phyloP scores from a whole-genome alignment of 1,140 invertebrate species.

The Cydia fagiglandana region DNA sequence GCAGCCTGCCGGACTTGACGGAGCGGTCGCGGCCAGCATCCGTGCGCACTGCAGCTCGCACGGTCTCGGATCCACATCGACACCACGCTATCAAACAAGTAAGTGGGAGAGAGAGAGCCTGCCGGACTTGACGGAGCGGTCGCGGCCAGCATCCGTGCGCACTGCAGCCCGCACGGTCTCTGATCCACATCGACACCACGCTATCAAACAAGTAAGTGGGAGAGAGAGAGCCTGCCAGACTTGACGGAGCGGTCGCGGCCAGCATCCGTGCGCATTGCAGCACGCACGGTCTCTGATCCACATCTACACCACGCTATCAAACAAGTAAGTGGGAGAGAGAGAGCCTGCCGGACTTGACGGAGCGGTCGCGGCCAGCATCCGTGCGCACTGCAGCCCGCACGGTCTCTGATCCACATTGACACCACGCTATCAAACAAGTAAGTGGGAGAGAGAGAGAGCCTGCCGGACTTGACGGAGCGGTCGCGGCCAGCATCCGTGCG shows the following conservation, averaged over 20 bases:
- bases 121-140: constrained; percentile 70
- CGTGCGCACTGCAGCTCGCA: constrained; percentile 54
- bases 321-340: neutral
- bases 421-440: constrained; percentile 47
- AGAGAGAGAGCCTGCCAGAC: constrained; percentile 59
- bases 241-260: constrained; percentile 69
- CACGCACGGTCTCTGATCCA: constrained; percentile 65
- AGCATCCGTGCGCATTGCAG: constrained; percentile 50
- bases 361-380: constrained; percentile 60
- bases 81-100: constrained; percentile 61
- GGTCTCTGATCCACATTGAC: constrained; percentile 63
- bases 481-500: constrained; percentile 55
- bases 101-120: constrained; percentile 46
- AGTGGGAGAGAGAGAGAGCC: constrained; percentile 42
- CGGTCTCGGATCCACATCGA: constrained; percentile 65
- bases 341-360: constrained; percentile 72
- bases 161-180: constrained; percentile 61
- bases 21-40: constrained; percentile 62
- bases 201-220: constrained; percentile 36
- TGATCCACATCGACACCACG: constrained; percentile 62
- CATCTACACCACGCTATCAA: constrained; percentile 57
- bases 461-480: constrained; percentile 72
- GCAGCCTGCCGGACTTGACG: constrained; percentile 73
- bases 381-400: constrained; percentile 57
- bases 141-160: constrained; percentile 55